Evolutionary conservation across 2,797 vertebrate species (phyloP), one percentile per base, ranked within the genome.

Genomic region (Trematomus bernacchii): DNA sequence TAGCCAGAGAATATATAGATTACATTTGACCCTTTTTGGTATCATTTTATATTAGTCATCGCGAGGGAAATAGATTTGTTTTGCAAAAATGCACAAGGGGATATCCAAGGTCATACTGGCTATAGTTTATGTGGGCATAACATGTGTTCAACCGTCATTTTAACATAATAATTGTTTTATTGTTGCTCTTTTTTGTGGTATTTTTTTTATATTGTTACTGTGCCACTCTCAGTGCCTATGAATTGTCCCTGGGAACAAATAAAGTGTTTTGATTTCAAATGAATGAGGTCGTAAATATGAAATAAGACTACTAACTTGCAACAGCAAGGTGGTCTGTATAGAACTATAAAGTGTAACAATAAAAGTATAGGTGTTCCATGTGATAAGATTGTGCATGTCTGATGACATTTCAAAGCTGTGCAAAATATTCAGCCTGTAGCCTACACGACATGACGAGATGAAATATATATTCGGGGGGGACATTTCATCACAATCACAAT

Each of bases 51-150:
- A 33, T 3, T n/a, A 33, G 4, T 15, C 44, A 15, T 23, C 19
- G 5, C 8, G 9, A 33, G 1, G 18, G 27, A 47, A n/a, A 57
- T 54, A 1, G 9, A 13, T 8, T 16, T 46, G 46, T 40, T 37
- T 14, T 15, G 6, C 4, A 6, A 14, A 44, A 54, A 60, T 15
- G 11, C 16, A 19, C 18, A 21, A 13, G 48, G 16, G 6, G 15
- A 27, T 33, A 10, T 27, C 48, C 66, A 69, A 74, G 51, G 76
- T 63, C 54, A 69, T 12, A 44, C 3, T 18, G 43, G 43, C 2
- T 44, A 0, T 21, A 21, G 18, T 19, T n/a, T 52, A 0, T 27
- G 15, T 18, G 43, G 19, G 23, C 33, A n/a, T 14, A 30, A 47
- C 55, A 69, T 51, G 3, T 42, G 30, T 71, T 46, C 3, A 40